Conservation (phyloP, 35 echinoderm and acorn worm species). For the Patiria miniata region DNA sequence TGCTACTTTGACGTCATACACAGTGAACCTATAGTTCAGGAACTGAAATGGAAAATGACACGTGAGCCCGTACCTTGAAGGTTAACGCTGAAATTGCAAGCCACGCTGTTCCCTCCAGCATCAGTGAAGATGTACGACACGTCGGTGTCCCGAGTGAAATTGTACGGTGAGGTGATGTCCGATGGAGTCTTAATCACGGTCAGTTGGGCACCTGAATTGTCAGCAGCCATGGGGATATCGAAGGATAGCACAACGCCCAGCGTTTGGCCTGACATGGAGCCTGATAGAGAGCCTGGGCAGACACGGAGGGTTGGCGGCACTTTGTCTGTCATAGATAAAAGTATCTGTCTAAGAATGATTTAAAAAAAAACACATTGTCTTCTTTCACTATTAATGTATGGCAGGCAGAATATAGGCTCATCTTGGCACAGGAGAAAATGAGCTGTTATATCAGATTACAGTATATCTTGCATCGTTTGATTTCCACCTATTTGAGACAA, state of each 20-base stretch:
- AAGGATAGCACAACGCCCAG: constrained; percentile 33
- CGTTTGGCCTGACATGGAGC: constrained; percentile 12
- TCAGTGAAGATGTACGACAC: constrained; percentile 69
- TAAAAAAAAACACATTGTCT: no score
- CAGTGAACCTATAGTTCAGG: no score
- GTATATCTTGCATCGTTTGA: no score
- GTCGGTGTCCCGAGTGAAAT: constrained; percentile 54
- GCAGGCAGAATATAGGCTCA: no score
- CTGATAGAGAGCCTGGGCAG: constrained; percentile 71
- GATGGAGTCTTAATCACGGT: constrained; percentile 32
- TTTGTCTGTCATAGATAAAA: background rate
- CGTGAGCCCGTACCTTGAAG: constrained; percentile 47
- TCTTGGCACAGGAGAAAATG: no score
- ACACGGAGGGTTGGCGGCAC: constrained; percentile 12
- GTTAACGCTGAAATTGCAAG: constrained; percentile 57
- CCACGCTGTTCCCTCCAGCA: constrained; percentile 35
- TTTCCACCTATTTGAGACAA: no score
- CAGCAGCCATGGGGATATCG: constrained; percentile 60
- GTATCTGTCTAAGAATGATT: background rate
- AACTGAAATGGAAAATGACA: background rate
- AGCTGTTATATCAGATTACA: no score
- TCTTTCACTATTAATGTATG: no score
- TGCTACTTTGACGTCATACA: no score
- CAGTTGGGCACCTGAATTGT: constrained; percentile 57
- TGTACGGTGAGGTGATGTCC: constrained; percentile 65